Evolutionary conservation across 2,113 vertebrate genomes (phyloP).

Genomic region (Oostethus manadensis): DNA sequence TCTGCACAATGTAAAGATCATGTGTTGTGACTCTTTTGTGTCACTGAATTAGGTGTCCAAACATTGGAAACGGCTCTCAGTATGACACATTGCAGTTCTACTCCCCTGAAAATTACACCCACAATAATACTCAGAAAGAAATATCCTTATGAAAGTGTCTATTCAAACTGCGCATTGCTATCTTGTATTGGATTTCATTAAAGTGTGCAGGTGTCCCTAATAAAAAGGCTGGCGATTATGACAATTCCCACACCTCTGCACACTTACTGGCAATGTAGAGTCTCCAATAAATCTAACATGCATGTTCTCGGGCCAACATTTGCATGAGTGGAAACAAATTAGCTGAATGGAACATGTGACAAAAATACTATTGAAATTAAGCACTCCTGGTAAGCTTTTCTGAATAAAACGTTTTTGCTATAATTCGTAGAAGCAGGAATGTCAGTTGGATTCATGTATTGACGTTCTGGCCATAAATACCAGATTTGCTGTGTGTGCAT

Average conservation of each 20-base stretch:
- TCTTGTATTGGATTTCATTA: neutral
- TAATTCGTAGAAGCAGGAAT: constrained; percentile 23
- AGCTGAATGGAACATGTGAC: constrained; percentile 4
- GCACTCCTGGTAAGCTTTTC: constrained; percentile 10
- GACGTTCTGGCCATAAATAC: constrained; percentile 18
- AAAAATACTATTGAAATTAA: constrained; percentile 27
- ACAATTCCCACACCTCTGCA: neutral
- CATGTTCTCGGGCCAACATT: neutral
- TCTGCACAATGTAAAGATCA: neutral
- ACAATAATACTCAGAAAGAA: neutral
- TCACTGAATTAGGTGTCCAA: neutral
- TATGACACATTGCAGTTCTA: neutral
- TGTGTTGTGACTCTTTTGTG: neutral
- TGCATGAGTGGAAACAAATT: neutral
- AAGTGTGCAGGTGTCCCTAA: neutral
- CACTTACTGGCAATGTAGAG: neutral
- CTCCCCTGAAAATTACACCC: neutral
- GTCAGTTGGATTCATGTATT: constrained; percentile 34
- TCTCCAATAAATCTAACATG: neutral
- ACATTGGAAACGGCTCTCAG: neutral
- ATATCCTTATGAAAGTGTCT: neutral
- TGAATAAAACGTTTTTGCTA: constrained; percentile 5
- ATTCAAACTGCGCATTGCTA: neutral
- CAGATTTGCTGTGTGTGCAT: constrained; percentile 10
- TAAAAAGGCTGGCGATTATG: neutral